Evolutionary conservation across 2,888 invertebrate genomes (phyloP).

Genomic region (Onthophagus sagittarius): DNA sequence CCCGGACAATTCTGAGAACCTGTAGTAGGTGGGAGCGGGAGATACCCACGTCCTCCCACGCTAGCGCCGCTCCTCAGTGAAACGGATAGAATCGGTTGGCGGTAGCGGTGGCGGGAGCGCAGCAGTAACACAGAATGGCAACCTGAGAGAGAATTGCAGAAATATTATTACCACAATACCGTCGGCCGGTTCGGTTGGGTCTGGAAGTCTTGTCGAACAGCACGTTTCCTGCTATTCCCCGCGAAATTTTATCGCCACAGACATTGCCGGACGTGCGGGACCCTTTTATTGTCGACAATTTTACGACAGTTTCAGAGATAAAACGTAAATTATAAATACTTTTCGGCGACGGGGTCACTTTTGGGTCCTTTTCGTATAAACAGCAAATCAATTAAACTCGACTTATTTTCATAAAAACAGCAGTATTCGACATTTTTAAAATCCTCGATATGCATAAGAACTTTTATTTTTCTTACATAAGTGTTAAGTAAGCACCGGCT

Average conservation of each 20-base stretch:
- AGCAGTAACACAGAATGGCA: neutral
- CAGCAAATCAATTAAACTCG: neutral
- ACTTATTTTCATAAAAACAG: too few species aligned
- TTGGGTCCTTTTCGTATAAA: neutral
- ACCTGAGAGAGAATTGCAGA: neutral
- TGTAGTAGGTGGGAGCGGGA: neutral
- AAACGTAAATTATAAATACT: neutral
- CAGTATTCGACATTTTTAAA: too few species aligned
- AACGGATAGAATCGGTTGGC: neutral
- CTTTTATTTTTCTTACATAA: too few species aligned
- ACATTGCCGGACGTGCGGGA: neutral
- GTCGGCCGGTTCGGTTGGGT: neutral
- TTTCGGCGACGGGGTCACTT: neutral
- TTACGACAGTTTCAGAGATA: neutral
- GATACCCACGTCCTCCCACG: neutral
- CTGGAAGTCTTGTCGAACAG: neutral
- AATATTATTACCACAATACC: neutral
- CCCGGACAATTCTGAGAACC: neutral
- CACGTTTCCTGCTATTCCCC: neutral
- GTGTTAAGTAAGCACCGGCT: too few species aligned
- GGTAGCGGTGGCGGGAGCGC: neutral
- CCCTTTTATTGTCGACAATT: neutral
- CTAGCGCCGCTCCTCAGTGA: neutral
- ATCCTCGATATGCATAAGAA: too few species aligned
- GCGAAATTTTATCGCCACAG: neutral